Percentiles rank a stretch among this genome's conserved stretches.
Evolutionary conservation across 2,113 vertebrate genomes (phyloP).

Genomic region (Panthera uncia): DNA sequence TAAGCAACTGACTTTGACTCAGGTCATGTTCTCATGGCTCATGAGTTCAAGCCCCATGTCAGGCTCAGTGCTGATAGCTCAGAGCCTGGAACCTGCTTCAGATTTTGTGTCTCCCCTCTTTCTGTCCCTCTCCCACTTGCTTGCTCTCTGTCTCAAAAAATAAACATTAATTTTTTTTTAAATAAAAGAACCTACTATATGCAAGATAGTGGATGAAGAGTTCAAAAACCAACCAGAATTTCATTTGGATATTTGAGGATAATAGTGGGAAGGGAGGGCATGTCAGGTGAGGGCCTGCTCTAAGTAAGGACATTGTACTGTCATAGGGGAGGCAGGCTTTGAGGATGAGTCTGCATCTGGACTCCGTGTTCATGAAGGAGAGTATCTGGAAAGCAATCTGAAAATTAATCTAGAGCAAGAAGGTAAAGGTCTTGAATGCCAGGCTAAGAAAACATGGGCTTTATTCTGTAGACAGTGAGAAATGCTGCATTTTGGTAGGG

Average conservation of each 20-base stretch:
- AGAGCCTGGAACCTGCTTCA: too few relatives aligned
- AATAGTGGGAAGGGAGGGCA: neutral
- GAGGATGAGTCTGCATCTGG: neutral
- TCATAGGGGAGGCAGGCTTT: neutral
- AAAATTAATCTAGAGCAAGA: neutral
- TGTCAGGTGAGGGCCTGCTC: neutral
- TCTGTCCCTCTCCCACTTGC: too few relatives aligned
- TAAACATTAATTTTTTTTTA: too few relatives aligned
- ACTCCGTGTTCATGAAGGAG: neutral
- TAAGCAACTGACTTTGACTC: too few relatives aligned
- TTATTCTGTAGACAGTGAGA: neutral
- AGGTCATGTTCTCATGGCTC: too few relatives aligned
- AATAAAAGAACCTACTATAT: neutral
- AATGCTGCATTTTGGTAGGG: neutral
- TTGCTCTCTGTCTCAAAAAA: too few relatives aligned
- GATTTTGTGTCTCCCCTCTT: too few relatives aligned
- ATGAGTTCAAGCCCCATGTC: too few relatives aligned
- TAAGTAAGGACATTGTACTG: neutral
- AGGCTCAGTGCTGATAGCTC: too few relatives aligned
- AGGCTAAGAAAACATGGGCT: neutral
- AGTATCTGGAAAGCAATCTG: neutral
- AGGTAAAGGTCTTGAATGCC: neutral
- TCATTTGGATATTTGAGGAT: neutral
- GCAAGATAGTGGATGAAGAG: neutral
- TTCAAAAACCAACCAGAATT: neutral